These are phyloP conservation scores for Akabosia matsudoensis DNA, from an alignment of 1,140 invertebrate species.

Conservation along the genomic window DNA sequence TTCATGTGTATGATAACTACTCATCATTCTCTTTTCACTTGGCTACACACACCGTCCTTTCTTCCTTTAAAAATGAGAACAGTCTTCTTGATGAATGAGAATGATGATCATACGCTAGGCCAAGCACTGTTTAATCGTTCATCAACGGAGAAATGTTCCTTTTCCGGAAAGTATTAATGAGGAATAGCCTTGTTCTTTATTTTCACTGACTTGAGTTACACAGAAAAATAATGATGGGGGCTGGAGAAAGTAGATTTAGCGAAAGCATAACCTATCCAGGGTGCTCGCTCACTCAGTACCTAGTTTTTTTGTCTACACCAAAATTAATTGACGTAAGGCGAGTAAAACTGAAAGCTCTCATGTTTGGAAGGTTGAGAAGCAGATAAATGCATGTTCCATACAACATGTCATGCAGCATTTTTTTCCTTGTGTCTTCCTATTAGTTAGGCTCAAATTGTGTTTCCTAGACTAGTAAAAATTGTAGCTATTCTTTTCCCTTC, in stretches of 20 bases:
- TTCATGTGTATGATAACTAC: background rate
- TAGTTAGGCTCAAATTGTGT: too few relatives aligned
- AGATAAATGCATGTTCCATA: too few relatives aligned
- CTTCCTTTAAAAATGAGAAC: background rate
- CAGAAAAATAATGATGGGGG: background rate
- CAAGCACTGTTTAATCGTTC: slow-evolving; percentile 5
- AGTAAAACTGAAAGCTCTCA: too few relatives aligned
- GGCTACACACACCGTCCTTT: background rate
- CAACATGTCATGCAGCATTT: background rate
- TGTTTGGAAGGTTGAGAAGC: too few relatives aligned
- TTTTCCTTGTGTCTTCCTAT: background rate
- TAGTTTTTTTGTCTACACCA: too few relatives aligned
- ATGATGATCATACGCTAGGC: background rate
- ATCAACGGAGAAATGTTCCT: background rate
- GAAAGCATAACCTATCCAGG: background rate
- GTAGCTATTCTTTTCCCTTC: background rate
- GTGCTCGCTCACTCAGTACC: too few relatives aligned
- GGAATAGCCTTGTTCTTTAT: background rate
- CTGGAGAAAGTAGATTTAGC: background rate
- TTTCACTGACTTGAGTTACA: too few relatives aligned
- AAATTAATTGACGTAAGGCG: too few relatives aligned
- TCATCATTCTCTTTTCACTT: background rate
- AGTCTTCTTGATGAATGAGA: background rate
- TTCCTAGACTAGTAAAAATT: background rate
- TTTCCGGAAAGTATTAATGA: background rate